phyloP scores from a whole-genome alignment of 2,888 invertebrate species.

The Napeogenes inachia region DNA sequence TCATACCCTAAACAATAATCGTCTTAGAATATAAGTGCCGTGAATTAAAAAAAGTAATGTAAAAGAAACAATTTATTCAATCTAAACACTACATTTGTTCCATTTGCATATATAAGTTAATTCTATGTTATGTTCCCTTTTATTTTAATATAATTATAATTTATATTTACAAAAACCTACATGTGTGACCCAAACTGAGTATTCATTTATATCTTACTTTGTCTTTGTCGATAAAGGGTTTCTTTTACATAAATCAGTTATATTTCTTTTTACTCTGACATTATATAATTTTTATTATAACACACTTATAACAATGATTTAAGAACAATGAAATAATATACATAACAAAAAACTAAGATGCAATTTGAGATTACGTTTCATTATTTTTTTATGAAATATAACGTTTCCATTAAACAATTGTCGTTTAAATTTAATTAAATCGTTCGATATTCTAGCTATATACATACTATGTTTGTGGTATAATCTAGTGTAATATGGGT shows the following conservation, averaged over 20 bases:
- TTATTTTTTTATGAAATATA: background rate
- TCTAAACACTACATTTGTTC: constrained; percentile 5
- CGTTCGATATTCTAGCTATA: background rate
- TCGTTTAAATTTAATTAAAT: background rate
- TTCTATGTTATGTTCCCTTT: constrained; percentile 25
- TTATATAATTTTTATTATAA: background rate
- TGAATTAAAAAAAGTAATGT: background rate
- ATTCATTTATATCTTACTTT: constrained; percentile 34
- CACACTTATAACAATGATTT: background rate
- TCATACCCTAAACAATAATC: background rate
- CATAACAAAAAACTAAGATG: background rate
- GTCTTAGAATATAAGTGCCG: background rate
- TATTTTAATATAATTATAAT: constrained; percentile 34
- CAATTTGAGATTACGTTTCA: constrained; percentile 2
- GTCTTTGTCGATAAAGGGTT: constrained; percentile 7
- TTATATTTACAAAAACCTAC: constrained; percentile 58
- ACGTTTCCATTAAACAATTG: background rate
- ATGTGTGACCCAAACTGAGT: constrained; percentile 47
- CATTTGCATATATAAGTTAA: constrained; percentile 11
- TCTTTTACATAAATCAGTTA: background rate
- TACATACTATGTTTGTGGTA: too few species aligned
- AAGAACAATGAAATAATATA: background rate
- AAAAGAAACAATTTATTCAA: constrained; percentile 4
- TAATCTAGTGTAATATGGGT: too few species aligned
- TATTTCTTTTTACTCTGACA: background rate